phyloP scores from a whole-genome alignment of 1,140 invertebrate species.

The Drosophila pachea region DNA sequence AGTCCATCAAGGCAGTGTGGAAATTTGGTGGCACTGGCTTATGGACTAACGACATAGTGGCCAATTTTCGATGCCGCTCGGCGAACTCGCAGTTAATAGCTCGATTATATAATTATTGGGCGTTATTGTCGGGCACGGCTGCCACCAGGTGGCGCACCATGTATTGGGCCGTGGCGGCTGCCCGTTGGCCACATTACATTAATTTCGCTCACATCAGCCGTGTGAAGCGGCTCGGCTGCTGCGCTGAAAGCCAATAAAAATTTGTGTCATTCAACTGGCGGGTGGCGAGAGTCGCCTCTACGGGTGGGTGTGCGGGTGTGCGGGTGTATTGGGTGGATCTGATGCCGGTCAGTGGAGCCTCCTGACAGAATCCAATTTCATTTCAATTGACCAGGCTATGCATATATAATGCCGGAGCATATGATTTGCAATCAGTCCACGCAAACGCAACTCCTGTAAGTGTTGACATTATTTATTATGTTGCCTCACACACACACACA shows the following conservation, averaged over 20 bases:
- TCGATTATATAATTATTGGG: constrained; percentile 75
- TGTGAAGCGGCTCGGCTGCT: constrained; percentile 7
- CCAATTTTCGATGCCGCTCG: constrained; percentile 46
- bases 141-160: constrained; percentile 24
- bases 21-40: constrained; percentile 50
- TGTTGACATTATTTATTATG: constrained; percentile 75
- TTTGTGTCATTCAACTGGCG: constrained; percentile 65
- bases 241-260: constrained; percentile 67
- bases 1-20: constrained; percentile 57
- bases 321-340: not conserved
- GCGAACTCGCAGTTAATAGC: constrained; percentile 53
- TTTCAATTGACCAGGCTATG: constrained; percentile 74
- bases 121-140: constrained; percentile 61
- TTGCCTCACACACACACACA: not conserved
- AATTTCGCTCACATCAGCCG: constrained; percentile 34
- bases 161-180: constrained; percentile 30
- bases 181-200: constrained; percentile 47
- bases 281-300: not conserved
- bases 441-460: constrained; percentile 50
- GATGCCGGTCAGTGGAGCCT: not conserved
- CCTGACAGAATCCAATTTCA: constrained; percentile 72
- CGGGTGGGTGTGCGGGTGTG: too few relatives aligned
- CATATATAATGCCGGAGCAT: constrained; percentile 69
- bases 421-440: constrained; percentile 62
- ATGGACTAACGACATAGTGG: constrained; percentile 48